Evolutionary conservation across 2,113 vertebrate species (phyloP), one percentile per base, ranked within the genome.

Genomic region (Sphyrna mokarran): DNA sequence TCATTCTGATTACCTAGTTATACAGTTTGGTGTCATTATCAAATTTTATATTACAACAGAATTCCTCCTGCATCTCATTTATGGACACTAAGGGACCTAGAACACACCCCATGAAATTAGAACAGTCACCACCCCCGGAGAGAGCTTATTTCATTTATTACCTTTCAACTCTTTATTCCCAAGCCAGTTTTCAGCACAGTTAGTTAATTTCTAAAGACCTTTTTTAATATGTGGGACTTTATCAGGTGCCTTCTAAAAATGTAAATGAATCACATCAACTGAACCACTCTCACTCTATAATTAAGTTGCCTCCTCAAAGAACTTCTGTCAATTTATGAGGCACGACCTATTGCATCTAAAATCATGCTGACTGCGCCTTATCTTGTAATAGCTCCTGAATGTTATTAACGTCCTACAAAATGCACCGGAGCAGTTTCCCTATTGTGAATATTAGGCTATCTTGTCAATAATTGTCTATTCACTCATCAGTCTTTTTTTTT

Each of bases 1-100:
- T 93, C 89, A 93, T 93, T 93, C 89, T 93, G 89, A 93, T 66
- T 18, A 93, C n/a, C 87, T 37, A 93, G 6, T 29, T 93, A 11
- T 93, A 93, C 0, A 66, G 13, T 66, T 66, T 93, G n/a, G 89
- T 37, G 54, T 29, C 23, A 90, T 93, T 68, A 37, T n/a, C 61
- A 93, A 93, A 93, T 58, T 26, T 90, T 90, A 90, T 63, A 63
- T 91, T 91, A 4, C 89, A 63, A 37, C 61, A n/a, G 78, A 13
- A 26, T 91, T 91, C 33, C 29, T 63, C 29, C n/a, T 63, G 58
- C 89, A n/a, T 33, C 61, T 93, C 58, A 93, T 66, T 66, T 68
- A 93, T 93, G 33, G 22, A 93, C 61, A 22, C 66, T 37, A 68
- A 37, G n/a, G 18, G 61, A 66, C 18, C 16, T 37, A 93, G 61